A percentile compares a stretch with the other conserved stretches of the same genome.
phyloP scores from a whole-genome alignment of 2,888 invertebrate species.

The Morinoia aosen region DNA sequence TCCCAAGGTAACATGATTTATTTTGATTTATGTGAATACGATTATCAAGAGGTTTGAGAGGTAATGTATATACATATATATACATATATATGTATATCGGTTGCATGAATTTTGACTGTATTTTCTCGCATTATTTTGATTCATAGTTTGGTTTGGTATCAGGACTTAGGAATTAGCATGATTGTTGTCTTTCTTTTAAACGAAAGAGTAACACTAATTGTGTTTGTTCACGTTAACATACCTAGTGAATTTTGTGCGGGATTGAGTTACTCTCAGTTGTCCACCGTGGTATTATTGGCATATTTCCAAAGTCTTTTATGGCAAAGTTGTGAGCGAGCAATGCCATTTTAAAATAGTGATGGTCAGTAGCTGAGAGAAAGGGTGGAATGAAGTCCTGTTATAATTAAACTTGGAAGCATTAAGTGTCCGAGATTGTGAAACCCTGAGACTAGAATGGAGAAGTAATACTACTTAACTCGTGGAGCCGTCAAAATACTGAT shows the following conservation, averaged over 20 bases:
- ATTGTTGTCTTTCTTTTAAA: not conserved
- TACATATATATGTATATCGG: not conserved
- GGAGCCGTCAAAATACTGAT: not conserved
- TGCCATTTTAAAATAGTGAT: too few species aligned
- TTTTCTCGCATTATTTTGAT: not conserved
- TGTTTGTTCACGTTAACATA: not conserved
- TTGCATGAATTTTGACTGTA: not conserved
- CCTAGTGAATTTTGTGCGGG: not conserved
- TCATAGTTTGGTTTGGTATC: not conserved
- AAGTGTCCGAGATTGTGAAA: not conserved
- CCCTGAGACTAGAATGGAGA: not conserved
- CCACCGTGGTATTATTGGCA: not conserved
- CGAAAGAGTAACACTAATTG: not conserved
- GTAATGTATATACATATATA: too few species aligned
- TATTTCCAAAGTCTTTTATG: not conserved
- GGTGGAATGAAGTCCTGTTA: too few species aligned
- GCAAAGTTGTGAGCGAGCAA: too few species aligned
- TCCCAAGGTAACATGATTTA: not conserved
- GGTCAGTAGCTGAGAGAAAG: too few species aligned
- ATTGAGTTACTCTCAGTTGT: not conserved
- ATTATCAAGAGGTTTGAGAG: not conserved
- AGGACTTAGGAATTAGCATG: not conserved
- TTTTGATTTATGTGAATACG: not conserved
- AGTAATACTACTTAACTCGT: not conserved
- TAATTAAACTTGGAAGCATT: too few species aligned